A percentile compares a stretch with the other conserved stretches of the same genome.
Evolutionary conservation across 1,140 invertebrate species (phyloP).

Genomic region (Zaprionus capensis): DNA sequence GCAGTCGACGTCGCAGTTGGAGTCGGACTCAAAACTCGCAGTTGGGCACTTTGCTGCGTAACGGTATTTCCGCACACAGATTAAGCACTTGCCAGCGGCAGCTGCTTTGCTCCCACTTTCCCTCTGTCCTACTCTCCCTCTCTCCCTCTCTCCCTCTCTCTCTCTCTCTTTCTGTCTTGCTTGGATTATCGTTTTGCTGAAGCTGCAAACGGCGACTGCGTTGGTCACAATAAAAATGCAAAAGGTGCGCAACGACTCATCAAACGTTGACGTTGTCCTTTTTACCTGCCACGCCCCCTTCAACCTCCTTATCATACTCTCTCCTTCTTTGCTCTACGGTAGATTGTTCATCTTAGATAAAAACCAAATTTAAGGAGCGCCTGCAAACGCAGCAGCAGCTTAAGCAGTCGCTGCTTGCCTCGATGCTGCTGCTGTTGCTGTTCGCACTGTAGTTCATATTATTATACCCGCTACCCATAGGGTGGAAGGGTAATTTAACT

Average conservation of each 20-base stretch:
- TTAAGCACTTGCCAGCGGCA: conserved; percentile 72
- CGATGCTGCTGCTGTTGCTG: background rate
- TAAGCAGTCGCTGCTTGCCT: conserved; percentile 32
- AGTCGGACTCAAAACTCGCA: conserved; percentile 39
- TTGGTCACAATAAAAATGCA: conserved; percentile 68
- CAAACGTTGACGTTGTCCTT: conserved; percentile 23
- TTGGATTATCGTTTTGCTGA: conserved; percentile 50
- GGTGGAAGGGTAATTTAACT: no score
- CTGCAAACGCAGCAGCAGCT: conserved; percentile 54
- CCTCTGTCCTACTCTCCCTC: background rate
- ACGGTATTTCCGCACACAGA: conserved; percentile 74
- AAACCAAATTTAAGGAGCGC: conserved; percentile 53
- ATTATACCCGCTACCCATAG: background rate
- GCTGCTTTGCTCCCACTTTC: background rate
- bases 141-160: background rate
- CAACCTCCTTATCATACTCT: background rate
- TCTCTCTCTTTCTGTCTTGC: background rate
- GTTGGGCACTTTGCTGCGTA: conserved; percentile 45
- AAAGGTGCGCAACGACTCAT: conserved; percentile 61
- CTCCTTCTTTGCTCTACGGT: conserved; percentile 23
- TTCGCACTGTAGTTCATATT: conserved; percentile 21
- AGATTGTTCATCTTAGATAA: conserved; percentile 77
- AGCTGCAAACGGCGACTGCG: conserved; percentile 19
- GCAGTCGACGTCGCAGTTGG: background rate
- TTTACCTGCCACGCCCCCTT: background rate